Evolutionary conservation across 2,113 vertebrate species (phyloP), one percentile per base, ranked within the genome.

Genomic region (Nestor notabilis): DNA sequence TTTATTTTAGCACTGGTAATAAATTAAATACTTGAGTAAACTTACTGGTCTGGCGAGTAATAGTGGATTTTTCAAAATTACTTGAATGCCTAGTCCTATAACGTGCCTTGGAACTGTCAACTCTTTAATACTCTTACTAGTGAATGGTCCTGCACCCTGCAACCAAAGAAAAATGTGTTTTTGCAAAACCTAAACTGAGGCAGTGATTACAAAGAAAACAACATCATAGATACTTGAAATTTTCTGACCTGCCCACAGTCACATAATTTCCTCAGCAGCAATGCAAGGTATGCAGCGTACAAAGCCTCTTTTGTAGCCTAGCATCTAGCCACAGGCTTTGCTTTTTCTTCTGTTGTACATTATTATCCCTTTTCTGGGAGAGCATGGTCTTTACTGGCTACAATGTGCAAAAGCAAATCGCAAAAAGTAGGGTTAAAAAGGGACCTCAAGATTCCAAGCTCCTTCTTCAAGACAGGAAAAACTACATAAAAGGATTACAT

Each of bases 221-320:
- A 56, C 4, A 5, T 31, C 74, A 55, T 9, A 91, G 80, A 91
- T 92, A 65, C 44, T 95, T 89, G 63, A 82, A 89, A 95, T 96
- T 94, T 95, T 94, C 84, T 89, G 74, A 93, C 53, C 83, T 95
- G 46, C 90, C 92, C 92, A 97, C 95, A 91, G 61, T 25, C 7
- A 1, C 76, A 90, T 90, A 87, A 92, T 89, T 96, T 96, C 4
- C 60, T 74, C 35, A 55, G 90, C 43, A 92, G 66, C 78, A 97
- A 95, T 95, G 86, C 31, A 94, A 94, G 69, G 53, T 81, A 96
- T 94, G 79, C 89, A 95, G 87, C 37, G 61, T 85, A 94, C 76
- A 96, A 95, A 91, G 70, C 37, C 41, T 94, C 37, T 84, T 94
- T 92, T 95, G 83, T 93, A 56, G 77, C 33, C 37, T 44, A 49